Evolutionary conservation across 2,888 invertebrate species (phyloP).

Genomic region (Axea sp.): DNA sequence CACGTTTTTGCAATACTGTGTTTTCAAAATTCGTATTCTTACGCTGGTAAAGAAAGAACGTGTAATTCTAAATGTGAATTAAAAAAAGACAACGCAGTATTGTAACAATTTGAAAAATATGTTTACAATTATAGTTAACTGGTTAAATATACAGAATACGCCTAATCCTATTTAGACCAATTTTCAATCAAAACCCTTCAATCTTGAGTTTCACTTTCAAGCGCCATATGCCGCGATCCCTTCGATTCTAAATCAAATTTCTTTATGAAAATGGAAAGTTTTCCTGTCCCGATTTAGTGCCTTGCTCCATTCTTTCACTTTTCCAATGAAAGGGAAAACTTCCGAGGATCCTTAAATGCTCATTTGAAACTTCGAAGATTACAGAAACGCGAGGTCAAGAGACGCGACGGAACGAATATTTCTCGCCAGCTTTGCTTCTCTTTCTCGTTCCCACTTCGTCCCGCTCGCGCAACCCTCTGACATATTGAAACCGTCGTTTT

Average conservation of each 20-base stretch:
- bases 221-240: too few relatives aligned
- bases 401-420: slow-evolving; percentile 27
- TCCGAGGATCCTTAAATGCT: slow-evolving; percentile 40
- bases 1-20: too few relatives aligned
- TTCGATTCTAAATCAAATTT: slow-evolving; percentile 16
- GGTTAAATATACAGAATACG: too few relatives aligned
- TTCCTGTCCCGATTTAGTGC: background rate
- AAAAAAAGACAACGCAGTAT: too few relatives aligned
- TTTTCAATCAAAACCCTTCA: too few relatives aligned
- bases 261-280: slow-evolving; percentile 9
- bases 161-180: too few relatives aligned
- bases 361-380: slow-evolving; percentile 40
- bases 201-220: too few relatives aligned
- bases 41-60: too few relatives aligned
- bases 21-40: too few relatives aligned
- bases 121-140: too few relatives aligned
- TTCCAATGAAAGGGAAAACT: slow-evolving; percentile 45
- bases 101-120: too few relatives aligned
- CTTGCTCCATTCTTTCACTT: background rate
- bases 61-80: too few relatives aligned
- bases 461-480: slow-evolving; percentile 54
- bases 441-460: slow-evolving; percentile 51
- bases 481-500: slow-evolving; percentile 71
- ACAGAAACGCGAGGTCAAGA: slow-evolving; percentile 36
- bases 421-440: slow-evolving; percentile 32